phyloP scores from a whole-genome alignment of 2,888 invertebrate genomes.

The Chrysomela aeneicollis region DNA sequence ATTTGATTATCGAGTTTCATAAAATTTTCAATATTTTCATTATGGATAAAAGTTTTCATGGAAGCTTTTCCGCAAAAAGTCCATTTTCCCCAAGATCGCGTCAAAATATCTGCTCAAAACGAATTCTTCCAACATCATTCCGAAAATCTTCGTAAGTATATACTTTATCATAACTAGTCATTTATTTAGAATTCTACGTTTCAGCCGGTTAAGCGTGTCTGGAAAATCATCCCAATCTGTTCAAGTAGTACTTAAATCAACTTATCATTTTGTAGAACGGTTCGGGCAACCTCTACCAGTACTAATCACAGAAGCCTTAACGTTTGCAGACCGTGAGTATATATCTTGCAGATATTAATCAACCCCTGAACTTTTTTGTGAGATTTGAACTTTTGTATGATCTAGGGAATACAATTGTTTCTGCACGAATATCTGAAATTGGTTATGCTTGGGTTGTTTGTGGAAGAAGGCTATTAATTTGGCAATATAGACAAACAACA shows the following conservation, averaged over 20 bases:
- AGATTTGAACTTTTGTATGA: conserved; percentile 23
- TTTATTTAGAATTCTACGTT: conserved; percentile 38
- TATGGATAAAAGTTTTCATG: conserved; percentile 46
- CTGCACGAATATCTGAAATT: conserved; percentile 64
- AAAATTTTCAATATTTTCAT: too few species aligned
- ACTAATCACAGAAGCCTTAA: conserved; percentile 86
- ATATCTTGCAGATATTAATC: conserved; percentile 8
- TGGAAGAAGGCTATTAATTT: conserved; percentile 83
- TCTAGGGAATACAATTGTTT: conserved; percentile 59
- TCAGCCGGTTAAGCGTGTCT: conserved; percentile 66
- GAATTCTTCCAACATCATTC: conserved; percentile 50
- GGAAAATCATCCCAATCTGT: conserved; percentile 73
- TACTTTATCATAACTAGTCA: conserved; percentile 9
- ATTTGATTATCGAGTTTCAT: too few species aligned
- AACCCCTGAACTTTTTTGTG: not conserved
- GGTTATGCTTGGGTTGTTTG: conserved; percentile 75
- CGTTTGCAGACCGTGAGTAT: conserved; percentile 74
- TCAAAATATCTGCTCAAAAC: conserved; percentile 48
- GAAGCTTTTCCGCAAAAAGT: conserved; percentile 42
- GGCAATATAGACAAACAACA: conserved; percentile 73
- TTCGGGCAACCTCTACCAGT: conserved; percentile 87
- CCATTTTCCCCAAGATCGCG: conserved; percentile 56
- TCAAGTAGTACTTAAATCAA: conserved; percentile 79
- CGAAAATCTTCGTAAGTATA: conserved; percentile 57
- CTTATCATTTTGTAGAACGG: conserved; percentile 77